Evolutionary conservation across 2,113 vertebrate species (phyloP).

Genomic region (Miniopterus natalensis): DNA sequence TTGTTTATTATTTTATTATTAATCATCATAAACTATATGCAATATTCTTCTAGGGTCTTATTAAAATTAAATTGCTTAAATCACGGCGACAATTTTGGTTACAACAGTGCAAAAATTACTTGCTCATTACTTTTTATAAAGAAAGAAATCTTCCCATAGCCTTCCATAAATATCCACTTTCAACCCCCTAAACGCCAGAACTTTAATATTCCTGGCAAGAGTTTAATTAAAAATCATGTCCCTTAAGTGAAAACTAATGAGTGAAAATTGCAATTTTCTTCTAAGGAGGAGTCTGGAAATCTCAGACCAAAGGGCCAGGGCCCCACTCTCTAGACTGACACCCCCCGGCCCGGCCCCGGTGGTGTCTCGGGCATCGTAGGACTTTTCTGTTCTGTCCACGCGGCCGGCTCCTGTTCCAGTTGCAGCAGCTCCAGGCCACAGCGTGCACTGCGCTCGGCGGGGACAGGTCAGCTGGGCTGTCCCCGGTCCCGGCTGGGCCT

Average conservation of each 20-base stretch:
- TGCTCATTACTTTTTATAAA: neutral
- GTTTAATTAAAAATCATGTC: neutral
- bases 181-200: neutral
- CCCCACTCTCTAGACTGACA: neutral
- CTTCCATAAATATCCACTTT: neutral
- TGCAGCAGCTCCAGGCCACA: neutral
- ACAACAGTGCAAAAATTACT: neutral
- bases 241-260: neutral
- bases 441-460: neutral
- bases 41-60: neutral
- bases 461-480: accelerated
- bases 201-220: neutral
- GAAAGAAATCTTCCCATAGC: neutral
- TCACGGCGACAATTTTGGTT: neutral
- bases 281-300: neutral
- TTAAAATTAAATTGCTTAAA: neutral
- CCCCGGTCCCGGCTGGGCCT: too few species aligned
- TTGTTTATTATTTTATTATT: neutral
- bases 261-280: neutral
- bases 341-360: accelerated
- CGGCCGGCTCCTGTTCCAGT: neutral
- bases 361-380: neutral
- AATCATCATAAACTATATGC: neutral
- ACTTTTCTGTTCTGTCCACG: neutral
- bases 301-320: neutral